These are phyloP conservation scores for Carcharodon carcharias DNA, from an alignment of 2,797 vertebrate genomes.

Conservation along the genomic window DNA sequence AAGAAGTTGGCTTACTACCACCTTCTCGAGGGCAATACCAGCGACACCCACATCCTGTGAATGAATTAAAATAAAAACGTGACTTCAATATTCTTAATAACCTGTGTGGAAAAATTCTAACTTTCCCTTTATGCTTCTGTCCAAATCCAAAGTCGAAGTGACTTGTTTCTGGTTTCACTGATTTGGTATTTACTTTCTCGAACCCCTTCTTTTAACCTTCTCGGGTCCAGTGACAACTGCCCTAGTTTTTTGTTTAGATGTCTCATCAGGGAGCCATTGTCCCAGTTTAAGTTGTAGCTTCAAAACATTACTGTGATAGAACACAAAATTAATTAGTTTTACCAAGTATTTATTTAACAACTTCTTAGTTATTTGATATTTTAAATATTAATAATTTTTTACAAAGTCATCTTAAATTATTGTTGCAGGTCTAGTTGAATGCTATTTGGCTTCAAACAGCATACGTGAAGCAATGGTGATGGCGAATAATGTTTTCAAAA, in stretches of 20 bases:
- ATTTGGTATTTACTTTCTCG: not conserved
- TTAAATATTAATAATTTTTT: not conserved
- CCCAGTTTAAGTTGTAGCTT: not conserved
- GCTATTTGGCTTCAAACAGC: conserved; percentile 91
- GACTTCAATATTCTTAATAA: not conserved
- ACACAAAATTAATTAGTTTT: no score
- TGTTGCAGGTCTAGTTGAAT: conserved; percentile 83
- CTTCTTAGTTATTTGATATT: not conserved
- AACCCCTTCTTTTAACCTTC: not conserved
- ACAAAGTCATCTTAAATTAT: not conserved
- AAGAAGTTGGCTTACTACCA: no score
- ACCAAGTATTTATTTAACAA: not conserved
- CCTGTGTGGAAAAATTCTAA: not conserved
- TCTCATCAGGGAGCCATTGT: not conserved
- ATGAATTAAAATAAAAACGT: not conserved
- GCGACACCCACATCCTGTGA: no score
- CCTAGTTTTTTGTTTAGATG: not conserved
- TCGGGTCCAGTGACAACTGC: not conserved
- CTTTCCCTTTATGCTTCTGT: not conserved
- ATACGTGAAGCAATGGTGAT: conserved; percentile 96
- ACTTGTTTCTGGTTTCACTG: not conserved
- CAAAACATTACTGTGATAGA: not conserved
- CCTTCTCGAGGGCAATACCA: no score
- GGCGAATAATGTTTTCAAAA: conserved; percentile 98
- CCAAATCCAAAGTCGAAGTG: not conserved